A percentile compares a stretch with the other conserved stretches of the same genome.
Evolutionary conservation across 2,797 vertebrate species (phyloP).

Genomic region (Pelobates cultripes): DNA sequence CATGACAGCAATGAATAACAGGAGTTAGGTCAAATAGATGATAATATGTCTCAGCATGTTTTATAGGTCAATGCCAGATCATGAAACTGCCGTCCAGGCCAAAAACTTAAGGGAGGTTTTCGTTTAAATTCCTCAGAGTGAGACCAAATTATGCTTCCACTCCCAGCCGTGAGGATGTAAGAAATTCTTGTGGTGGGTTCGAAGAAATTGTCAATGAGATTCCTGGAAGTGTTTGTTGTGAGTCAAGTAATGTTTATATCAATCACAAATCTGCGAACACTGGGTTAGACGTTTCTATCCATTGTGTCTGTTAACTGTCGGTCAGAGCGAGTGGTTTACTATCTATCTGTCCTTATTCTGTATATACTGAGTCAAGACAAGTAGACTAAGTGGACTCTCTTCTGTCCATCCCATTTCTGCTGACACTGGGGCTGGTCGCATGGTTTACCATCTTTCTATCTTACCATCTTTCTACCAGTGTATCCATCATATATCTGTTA

Average conservation of each 20-base stretch:
- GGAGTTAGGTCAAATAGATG: slow-evolving; percentile 64
- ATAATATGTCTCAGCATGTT: slow-evolving; percentile 61
- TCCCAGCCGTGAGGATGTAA: background rate
- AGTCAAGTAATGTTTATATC: background rate
- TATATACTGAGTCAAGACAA: too few species aligned
- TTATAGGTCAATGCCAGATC: slow-evolving; percentile 66
- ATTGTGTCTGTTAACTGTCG: background rate
- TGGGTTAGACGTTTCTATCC: background rate
- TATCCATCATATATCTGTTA: too few species aligned
- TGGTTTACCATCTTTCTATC: too few species aligned
- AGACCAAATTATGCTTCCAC: slow-evolving; percentile 14
- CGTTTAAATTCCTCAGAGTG: slow-evolving; percentile 54
- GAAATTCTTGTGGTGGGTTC: background rate
- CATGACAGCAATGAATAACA: slow-evolving; percentile 64
- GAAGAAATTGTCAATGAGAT: background rate
- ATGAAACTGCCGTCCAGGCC: slow-evolving; percentile 29
- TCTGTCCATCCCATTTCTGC: background rate
- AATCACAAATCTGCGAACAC: background rate
- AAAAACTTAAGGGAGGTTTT: slow-evolving; percentile 63
- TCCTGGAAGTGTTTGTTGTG: background rate
- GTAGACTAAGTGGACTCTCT: too few species aligned
- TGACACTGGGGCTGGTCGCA: background rate
- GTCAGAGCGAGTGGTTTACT: background rate
- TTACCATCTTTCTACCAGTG: too few species aligned
- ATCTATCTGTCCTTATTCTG: too few species aligned